A percentile compares a stretch with the other conserved stretches of the same genome.
Evolutionary conservation across 2,888 invertebrate genomes (phyloP).

Genomic region (Gryllus longicercus): DNA sequence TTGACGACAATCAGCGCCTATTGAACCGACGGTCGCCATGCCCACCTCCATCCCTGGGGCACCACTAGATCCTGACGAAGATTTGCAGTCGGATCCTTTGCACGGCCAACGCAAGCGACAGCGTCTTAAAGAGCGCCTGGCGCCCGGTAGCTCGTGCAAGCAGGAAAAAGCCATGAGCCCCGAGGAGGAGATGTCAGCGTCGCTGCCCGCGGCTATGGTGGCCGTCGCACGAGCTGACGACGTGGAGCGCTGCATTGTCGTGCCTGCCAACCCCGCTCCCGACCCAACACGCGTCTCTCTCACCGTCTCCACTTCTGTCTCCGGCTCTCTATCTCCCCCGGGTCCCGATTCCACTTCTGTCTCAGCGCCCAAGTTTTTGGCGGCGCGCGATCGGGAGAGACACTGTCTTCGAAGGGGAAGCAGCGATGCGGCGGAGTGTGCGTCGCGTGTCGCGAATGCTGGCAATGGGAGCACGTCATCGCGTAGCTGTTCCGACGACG

Average conservation of each 20-base stretch:
- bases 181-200: slow-evolving; percentile 59
- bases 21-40: slow-evolving; percentile 40
- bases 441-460: not conserved
- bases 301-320: no score
- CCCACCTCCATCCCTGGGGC: slow-evolving; percentile 41
- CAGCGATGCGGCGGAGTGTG: no score
- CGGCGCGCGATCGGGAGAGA: not conserved
- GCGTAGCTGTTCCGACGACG: not conserved
- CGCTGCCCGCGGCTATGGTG: slow-evolving; percentile 47
- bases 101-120: slow-evolving; percentile 31
- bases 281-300: no score
- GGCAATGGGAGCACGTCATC: not conserved
- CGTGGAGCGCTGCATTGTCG: slow-evolving; percentile 41
- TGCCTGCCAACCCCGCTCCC: slow-evolving; percentile 40
- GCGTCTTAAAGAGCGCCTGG: slow-evolving; percentile 25
- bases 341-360: no score
- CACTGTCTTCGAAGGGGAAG: not conserved
- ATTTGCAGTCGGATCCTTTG: slow-evolving; percentile 28
- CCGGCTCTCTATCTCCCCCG: no score
- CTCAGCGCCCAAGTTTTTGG: not conserved
- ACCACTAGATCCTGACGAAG: slow-evolving; percentile 38
- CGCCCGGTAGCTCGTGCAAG: slow-evolving; percentile 23
- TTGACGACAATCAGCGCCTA: slow-evolving; percentile 36
- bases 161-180: slow-evolving; percentile 51
- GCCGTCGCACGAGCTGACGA: slow-evolving; percentile 40